These are phyloP conservation scores for Sycobia sp. DNA, from an alignment of 1,140 invertebrate species.

Conservation along the genomic window DNA sequence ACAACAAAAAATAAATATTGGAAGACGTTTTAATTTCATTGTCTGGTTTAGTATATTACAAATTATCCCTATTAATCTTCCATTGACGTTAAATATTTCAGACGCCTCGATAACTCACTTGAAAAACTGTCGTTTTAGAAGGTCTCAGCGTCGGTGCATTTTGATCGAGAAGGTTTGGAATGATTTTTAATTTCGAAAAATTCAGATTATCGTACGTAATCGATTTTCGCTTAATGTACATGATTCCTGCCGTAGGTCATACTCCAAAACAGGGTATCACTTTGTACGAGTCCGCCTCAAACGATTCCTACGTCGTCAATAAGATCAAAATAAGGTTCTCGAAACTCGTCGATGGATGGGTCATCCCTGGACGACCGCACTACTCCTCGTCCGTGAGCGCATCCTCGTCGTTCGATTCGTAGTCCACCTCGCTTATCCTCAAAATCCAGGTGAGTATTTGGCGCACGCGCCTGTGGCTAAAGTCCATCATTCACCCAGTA, in stretches of 20 bases:
- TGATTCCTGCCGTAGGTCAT: no score
- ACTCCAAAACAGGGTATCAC: no score
- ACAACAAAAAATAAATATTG: neutral
- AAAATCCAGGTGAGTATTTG: constrained; percentile 49
- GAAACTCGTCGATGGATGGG: no score
- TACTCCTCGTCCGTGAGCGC: neutral
- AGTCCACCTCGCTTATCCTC: constrained; percentile 37
- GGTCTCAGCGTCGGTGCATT: constrained; percentile 30
- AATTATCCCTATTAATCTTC: no score
- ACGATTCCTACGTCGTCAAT: no score
- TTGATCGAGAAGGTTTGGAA: constrained; percentile 30
- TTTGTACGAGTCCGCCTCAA: no score
- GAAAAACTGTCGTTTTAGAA: constrained; percentile 33
- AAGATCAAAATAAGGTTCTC: no score
- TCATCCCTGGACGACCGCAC: no score
- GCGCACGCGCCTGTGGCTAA: constrained; percentile 46
- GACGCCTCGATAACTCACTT: constrained; percentile 41
- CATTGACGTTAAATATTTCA: no score
- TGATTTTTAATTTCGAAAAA: constrained; percentile 30
- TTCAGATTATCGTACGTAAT: constrained; percentile 30
- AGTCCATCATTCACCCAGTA: constrained; percentile 50
- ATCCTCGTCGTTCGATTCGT: constrained; percentile 10
- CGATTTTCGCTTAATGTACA: constrained; percentile 34
- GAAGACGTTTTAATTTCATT: neutral
- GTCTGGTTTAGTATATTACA: no score